Percentiles rank a stretch among this genome's conserved stretches.
Evolutionary conservation across 30 jellyfish, hydroid and myxozoan genomes (phyloP).

Genomic region (Chrysaora quinquecirrha): DNA sequence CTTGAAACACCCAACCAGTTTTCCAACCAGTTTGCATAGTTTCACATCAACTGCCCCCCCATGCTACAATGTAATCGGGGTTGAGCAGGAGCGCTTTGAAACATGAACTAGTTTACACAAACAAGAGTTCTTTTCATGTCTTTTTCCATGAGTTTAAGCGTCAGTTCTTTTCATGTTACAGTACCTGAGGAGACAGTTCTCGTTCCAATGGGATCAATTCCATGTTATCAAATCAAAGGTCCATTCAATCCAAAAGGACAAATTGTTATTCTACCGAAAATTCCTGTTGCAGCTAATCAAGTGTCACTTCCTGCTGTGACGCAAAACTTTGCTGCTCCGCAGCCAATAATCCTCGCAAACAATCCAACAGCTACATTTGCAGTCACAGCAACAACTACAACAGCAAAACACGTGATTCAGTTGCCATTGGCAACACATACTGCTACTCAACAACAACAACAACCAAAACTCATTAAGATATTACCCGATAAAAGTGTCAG

Average conservation of each 20-base stretch:
- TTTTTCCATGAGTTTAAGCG: no score
- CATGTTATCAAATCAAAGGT: conserved; percentile 76
- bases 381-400: background rate
- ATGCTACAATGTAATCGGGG: no score
- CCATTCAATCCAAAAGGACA: conserved; percentile 74
- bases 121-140: no score
- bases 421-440: background rate
- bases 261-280: conserved; percentile 64
- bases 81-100: no score
- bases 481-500: background rate
- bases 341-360: background rate
- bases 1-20: no score
- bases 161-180: background rate
- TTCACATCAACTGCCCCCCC: no score
- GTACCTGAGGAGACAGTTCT: conserved; percentile 66
- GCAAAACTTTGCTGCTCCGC: conserved; percentile 14
- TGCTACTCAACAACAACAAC: background rate
- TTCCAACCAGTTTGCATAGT: no score
- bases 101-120: no score
- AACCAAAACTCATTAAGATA: background rate
- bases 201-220: conserved; percentile 93
- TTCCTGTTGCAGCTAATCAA: conserved; percentile 20
- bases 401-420: background rate
- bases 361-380: background rate
- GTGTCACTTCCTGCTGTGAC: conserved; percentile 19